Conservation (phyloP, 2,113 vertebrate species). For the Myotis davidii region DNA sequence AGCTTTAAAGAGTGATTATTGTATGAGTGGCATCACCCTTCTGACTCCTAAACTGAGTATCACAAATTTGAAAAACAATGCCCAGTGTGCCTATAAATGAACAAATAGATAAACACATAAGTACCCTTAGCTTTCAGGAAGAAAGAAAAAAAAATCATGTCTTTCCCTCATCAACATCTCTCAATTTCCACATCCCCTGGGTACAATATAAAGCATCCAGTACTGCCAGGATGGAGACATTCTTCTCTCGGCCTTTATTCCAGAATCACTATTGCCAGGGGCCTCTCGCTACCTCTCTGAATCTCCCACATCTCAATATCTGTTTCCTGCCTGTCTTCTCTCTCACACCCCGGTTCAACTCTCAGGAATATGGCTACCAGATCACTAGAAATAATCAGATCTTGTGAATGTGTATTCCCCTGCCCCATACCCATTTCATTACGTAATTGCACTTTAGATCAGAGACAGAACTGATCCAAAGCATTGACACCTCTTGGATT, state of each 20-base stretch:
- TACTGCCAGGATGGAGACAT: not conserved
- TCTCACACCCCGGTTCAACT: not conserved
- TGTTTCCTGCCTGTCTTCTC: not conserved
- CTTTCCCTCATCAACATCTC: not conserved
- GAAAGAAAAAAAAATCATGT: not conserved
- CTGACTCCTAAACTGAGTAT: not conserved
- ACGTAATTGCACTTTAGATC: too few species aligned
- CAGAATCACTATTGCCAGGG: not conserved
- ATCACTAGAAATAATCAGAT: not conserved
- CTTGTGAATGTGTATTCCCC: not conserved
- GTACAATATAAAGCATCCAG: not conserved
- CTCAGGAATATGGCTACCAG: not conserved
- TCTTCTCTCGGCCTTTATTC: not conserved
- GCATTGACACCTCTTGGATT: not conserved
- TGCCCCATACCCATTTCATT: not conserved
- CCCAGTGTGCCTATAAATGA: not conserved
- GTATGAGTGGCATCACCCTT: not conserved
- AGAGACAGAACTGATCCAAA: not conserved
- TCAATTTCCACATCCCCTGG: not conserved
- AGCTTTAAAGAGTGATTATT: constrained; percentile 38
- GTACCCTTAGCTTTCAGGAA: not conserved
- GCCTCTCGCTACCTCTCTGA: not conserved
- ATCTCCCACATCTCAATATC: not conserved
- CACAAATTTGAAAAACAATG: not conserved
- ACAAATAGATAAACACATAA: not conserved